Evolutionary conservation across 2,888 invertebrate genomes (phyloP), one percentile per base, ranked within the genome.

Genomic region (Phorcus lineatus): DNA sequence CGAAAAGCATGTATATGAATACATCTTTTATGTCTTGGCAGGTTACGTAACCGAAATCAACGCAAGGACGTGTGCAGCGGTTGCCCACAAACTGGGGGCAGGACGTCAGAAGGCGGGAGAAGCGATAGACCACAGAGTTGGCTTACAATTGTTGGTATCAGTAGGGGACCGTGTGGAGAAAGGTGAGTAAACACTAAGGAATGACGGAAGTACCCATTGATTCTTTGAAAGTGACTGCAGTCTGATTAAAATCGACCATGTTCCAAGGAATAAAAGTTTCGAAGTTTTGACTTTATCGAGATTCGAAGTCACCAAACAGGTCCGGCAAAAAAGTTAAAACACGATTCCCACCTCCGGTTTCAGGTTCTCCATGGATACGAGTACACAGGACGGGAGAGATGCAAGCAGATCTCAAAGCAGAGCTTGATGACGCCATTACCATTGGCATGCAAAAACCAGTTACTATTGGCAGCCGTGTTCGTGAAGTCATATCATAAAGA

Each of bases 41-140:
- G 94, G 94, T 66, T 92, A 89, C 76, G 89, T 94, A 1, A 83
- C 86, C 28, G 86, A 86, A 24, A 92, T 94, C 31, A 92, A 94
- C 83, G 94, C 94, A 0, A 82, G 93, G 85, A 85, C 80, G 1
- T 90, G 94, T 28, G 94, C 93, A 0, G 85, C 87, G 40, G 92
- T 93, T 0, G 92, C 92, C 66, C 91, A 91, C 62, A 87, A 89
- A 22, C 89, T 94, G 40, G 94, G 94, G 0, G 94, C 94, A 19
- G 94, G 94, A 4, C 86, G 94, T 47, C 89, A 83, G 16, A 89
- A 87, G 54, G 89, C 92, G 17, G 91, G 91, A 11, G 92, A 93
- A 54, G 57, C 86, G 0, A 91, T 94, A 16, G 93, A 94, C 86
- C 90, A 90, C 76, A 89, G 91, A 9, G 94, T 94, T 3, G 95